Base-by-base conservation (phyloP, 2,797 vertebrate species). In the Odontamblyopus rebecca region DNA sequence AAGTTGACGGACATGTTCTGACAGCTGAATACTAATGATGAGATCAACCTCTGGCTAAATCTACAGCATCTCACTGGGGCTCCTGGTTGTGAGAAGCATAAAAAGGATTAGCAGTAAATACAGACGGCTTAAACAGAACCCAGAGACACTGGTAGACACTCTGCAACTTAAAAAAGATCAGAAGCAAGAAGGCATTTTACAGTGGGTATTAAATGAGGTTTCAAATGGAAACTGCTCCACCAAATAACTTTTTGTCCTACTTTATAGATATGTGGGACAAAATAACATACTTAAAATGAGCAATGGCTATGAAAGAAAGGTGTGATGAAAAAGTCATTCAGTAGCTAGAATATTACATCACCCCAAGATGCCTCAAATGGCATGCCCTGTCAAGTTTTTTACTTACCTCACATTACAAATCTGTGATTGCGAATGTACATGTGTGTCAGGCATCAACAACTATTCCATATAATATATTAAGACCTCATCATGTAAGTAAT, bases 1-100 rank as follows among this genome's bases (percentile, higher is more conserved):
- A 92, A 91, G 85, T 93, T 93, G 92, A 93, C 81, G 82, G 90
- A 92, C 86, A 57, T 82, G 85, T 88, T 90, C 89, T 93, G 90
- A 91, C 91, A 90, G 82, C 73, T 86, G 94, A 94, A 94, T 95
- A 94, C 92, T 93, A 94, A 95, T 94, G 89, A 93, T 84, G 85
- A 94, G 93, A 94, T 94, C 92, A 93, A 92, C 90, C 91, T 87
- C 89, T 88, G 89, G 85, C 89, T 90, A 90, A 92, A 92, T 92
- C 91, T 91, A 91, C 90, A 91, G 90, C 90, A 92, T 93, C 92
- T 91, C 84, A 82, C 87, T 86, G 86, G 91, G 91, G 89, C 86
- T 91, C 88, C 85, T 82, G 85, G 82, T 85, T 91, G 86, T 80
- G 86, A 91, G 90, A 90, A 92, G 90, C 90, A 92, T 90, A 92